Percentiles rank a stretch among this genome's conserved stretches.
These are phyloP conservation scores for Ferdinandea cuprea DNA, from an alignment of 2,888 invertebrate genomes.

Conservation along the genomic window DNA sequence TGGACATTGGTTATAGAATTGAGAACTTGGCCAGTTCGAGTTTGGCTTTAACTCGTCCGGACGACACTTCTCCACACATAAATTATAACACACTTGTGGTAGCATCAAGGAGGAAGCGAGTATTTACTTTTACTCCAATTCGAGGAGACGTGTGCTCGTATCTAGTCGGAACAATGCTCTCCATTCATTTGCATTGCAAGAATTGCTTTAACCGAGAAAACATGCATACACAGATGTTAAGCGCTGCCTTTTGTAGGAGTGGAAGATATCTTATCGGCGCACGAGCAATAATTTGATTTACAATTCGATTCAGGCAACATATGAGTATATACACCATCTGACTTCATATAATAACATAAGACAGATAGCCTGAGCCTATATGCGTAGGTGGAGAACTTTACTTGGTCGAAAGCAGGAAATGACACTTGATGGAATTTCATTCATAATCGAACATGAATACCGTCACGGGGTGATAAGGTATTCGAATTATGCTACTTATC, in stretches of 20 bases:
- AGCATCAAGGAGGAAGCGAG: constrained; percentile 27
- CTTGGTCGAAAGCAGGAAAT: constrained; percentile 40
- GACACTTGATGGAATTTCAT: constrained; percentile 45
- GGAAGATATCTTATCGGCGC: constrained; percentile 47
- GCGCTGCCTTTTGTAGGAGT: constrained; percentile 37
- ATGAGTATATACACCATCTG: background rate
- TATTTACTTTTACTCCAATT: constrained; percentile 53
- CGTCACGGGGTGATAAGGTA: background rate
- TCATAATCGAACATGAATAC: constrained; percentile 18
- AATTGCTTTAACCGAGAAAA: constrained; percentile 5
- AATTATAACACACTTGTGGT: constrained; percentile 30
- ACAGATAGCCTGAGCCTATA: constrained; percentile 16
- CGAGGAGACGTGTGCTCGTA: constrained; percentile 3
- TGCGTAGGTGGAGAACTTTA: constrained; percentile 46
- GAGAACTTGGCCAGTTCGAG: constrained; percentile 5
- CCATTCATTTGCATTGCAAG: constrained; percentile 37
- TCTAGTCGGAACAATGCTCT: constrained; percentile 44
- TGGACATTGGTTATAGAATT: constrained; percentile 23
- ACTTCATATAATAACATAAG: background rate
- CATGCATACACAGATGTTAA: constrained; percentile 40
- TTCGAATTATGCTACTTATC: constrained; percentile 28
- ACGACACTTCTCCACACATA: constrained; percentile 36
- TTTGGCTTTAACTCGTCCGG: constrained; percentile 27
- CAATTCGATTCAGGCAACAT: constrained; percentile 11
- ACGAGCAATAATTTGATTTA: constrained; percentile 44